Base-by-base conservation (phyloP, 92 coral and sea anemone species). In the Porites evermanni region DNA sequence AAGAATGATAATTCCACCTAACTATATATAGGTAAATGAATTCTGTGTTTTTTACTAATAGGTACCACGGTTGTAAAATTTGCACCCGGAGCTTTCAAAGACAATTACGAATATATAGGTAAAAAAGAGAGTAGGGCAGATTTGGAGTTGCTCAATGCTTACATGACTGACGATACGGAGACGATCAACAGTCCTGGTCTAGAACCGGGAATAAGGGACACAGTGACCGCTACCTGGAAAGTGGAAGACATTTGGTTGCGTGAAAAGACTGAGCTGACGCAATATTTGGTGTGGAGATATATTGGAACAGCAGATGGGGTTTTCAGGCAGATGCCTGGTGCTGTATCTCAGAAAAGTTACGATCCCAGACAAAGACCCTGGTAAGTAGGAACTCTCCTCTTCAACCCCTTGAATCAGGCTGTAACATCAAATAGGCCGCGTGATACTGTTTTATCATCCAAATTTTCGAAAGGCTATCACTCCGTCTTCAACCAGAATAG, bases 171-270 rank as follows among this genome's bases (percentile, higher is more conserved):
- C 75, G 13, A 75, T 2, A 68, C 76, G 8, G 79, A 75, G n/a
- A 6, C 63, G 26, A 79, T 87, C 3, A 20, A 32, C 0, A 84
- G 89, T 53, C 94, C 94, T 29, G 87, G 89, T 14, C 59, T 91
- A 6, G 87, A 74, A n/a, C 51, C 29, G 13, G 94, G 89, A 17
- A 71, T 91, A 60, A 79, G 88, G 14, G 93, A 89, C 74, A 74
- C 85, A 0, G 92, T 88, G 76, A 75, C 85, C 16, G 89, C 94
- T 4, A 84, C 89, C 0, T 76, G 79, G 72, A 75, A 79, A 67
- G 94, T 91, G 13, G 92, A 91, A 74, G 83, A 89, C 60, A 63
- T 91, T 52, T 91, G 94, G 94, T 53, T 86, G 63, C 78, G 83
- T 23, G 78, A 78, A 63, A 80, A 85, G 53, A 79, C 88, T 19